These are phyloP conservation scores for Onychostoma macrolepis DNA, from an alignment of 2,113 vertebrate genomes.

Conservation along the genomic window DNA sequence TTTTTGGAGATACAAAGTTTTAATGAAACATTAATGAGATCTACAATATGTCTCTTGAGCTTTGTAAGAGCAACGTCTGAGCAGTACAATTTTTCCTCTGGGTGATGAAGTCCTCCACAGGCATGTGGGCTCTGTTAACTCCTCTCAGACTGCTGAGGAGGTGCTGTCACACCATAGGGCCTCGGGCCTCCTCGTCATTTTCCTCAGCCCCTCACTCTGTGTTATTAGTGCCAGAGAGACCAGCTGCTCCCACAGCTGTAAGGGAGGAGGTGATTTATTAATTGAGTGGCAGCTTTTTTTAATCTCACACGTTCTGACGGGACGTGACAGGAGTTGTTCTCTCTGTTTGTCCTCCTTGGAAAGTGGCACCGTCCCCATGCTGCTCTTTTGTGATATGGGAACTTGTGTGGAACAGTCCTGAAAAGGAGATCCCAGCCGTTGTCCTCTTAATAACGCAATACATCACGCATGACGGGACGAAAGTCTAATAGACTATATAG, in stretches of 20 bases:
- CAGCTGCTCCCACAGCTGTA: slow-evolving; percentile 58
- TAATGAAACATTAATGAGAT: slow-evolving; percentile 61
- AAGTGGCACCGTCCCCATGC: not conserved
- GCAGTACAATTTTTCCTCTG: slow-evolving; percentile 19
- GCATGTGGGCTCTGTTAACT: slow-evolving; percentile 49
- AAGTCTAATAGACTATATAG: slow-evolving; percentile 2
- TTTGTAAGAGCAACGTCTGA: slow-evolving; percentile 45
- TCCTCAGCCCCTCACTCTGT: slow-evolving; percentile 29
- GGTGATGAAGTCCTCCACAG: slow-evolving; percentile 37
- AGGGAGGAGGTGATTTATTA: slow-evolving; percentile 57
- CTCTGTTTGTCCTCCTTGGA: slow-evolving; percentile 35
- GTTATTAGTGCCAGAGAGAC: slow-evolving; percentile 50
- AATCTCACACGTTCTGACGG: slow-evolving; percentile 45
- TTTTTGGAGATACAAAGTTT: not conserved
- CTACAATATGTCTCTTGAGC: slow-evolving; percentile 61
- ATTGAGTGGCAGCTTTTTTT: slow-evolving; percentile 50
- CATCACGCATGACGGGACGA: not conserved
- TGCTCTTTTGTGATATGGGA: not conserved
- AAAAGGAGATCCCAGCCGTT: not conserved
- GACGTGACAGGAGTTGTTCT: slow-evolving; percentile 38
- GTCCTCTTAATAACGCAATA: not conserved
- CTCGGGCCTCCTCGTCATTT: slow-evolving; percentile 8
- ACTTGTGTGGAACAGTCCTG: not conserved
- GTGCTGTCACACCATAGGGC: slow-evolving; percentile 20
- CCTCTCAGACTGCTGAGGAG: slow-evolving; percentile 34